Evolutionary conservation across 2,888 invertebrate genomes (phyloP).

Genomic region (Euplexia lucipara): DNA sequence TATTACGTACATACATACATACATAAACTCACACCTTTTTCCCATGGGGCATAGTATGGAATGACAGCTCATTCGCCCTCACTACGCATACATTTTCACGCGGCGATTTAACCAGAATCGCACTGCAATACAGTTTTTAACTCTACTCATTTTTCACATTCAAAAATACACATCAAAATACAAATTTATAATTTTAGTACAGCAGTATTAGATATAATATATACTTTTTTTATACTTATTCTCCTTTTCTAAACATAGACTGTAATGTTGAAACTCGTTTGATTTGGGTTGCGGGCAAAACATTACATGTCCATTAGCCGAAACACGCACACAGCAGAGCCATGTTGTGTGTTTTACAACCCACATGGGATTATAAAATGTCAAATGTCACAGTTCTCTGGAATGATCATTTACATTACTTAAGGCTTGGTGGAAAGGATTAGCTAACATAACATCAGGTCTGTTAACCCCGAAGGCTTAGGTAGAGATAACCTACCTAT

Average conservation of each 20-base stretch:
- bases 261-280: slow-evolving; percentile 44
- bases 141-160: no score
- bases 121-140: no score
- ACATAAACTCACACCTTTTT: no score
- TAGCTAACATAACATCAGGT: no score
- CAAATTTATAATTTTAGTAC: not conserved
- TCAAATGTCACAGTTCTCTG: slow-evolving; percentile 76
- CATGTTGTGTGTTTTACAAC: slow-evolving; percentile 45
- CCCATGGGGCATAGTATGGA: no score
- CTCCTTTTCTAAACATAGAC: slow-evolving; percentile 31
- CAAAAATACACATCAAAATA: no score
- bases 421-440: not conserved
- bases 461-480: no score
- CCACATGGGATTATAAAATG: slow-evolving; percentile 73
- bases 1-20: no score
- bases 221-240: slow-evolving; percentile 2
- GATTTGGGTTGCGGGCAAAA: slow-evolving; percentile 52
- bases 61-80: no score
- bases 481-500: no score
- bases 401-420: slow-evolving; percentile 54
- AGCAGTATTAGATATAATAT: not conserved
- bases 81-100: no score
- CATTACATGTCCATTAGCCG: slow-evolving; percentile 57
- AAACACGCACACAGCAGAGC: slow-evolving; percentile 32
- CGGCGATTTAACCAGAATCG: no score